A percentile compares a stretch with the other conserved stretches of the same genome.
These are phyloP conservation scores for Peromyscus nudipes DNA, from an alignment of 2,797 vertebrate species.

Conservation along the genomic window DNA sequence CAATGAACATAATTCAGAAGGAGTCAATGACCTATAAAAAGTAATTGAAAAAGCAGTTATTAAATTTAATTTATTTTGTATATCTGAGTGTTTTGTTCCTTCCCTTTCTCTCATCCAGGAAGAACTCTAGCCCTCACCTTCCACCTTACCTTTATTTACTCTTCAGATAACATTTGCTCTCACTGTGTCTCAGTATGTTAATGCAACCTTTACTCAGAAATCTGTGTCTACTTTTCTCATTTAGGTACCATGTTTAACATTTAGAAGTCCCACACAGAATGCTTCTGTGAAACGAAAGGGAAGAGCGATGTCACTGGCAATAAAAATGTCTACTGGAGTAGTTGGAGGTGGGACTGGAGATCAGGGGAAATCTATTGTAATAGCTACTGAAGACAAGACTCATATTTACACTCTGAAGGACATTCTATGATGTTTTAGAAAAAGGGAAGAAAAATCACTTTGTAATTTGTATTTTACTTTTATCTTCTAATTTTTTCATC, in stretches of 20 bases:
- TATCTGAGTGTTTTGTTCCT: not conserved
- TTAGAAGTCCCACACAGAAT: not conserved
- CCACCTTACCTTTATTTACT: constrained; percentile 40
- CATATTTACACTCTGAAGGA: not conserved
- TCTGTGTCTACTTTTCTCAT: constrained; percentile 1
- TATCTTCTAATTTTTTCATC: not conserved
- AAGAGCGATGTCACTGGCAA: not conserved
- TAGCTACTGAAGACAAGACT: not conserved
- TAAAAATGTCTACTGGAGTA: not conserved
- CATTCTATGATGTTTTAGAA: not conserved
- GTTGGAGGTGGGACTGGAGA: not conserved
- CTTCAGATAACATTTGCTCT: constrained; percentile 32
- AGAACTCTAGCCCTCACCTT: not conserved
- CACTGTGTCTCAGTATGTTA: constrained; percentile 16
- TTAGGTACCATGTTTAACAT: constrained; percentile 55
- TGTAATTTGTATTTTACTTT: not conserved
- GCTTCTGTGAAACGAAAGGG: constrained; percentile 32
- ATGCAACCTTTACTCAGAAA: constrained; percentile 57
- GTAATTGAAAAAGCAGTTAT: not conserved
- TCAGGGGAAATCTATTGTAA: not conserved
- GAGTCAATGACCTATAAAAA: not conserved
- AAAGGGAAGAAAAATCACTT: not conserved
- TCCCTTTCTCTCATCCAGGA: not conserved
- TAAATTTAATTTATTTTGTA: not conserved
- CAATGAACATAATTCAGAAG: not conserved